phyloP scores from a whole-genome alignment of 1,140 invertebrate genomes.

The Drosophila oshimai region DNA sequence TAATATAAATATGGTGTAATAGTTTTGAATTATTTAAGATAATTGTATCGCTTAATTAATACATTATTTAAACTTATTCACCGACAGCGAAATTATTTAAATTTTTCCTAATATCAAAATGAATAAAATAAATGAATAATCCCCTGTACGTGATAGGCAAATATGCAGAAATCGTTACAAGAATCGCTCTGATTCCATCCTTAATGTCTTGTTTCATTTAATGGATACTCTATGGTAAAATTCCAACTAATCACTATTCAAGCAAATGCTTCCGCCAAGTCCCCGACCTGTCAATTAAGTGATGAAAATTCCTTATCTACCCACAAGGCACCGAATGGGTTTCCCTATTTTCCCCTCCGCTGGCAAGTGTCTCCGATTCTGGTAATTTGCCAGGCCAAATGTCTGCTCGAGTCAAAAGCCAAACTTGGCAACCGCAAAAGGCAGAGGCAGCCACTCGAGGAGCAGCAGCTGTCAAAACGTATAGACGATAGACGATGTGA shows the following conservation, averaged over 20 bases:
- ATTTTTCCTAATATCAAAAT: too few species aligned
- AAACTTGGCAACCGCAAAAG: slow-evolving; percentile 38
- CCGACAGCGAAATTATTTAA: too few species aligned
- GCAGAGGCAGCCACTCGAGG: slow-evolving; percentile 14
- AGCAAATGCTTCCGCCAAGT: not conserved
- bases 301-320: slow-evolving; percentile 31
- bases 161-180: not conserved
- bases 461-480: slow-evolving; percentile 45
- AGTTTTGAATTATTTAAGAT: not conserved
- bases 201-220: slow-evolving; percentile 9
- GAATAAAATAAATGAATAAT: too few species aligned
- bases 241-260: slow-evolving; percentile 7
- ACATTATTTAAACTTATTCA: too few species aligned
- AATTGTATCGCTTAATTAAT: too few species aligned
- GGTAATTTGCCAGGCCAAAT: slow-evolving; percentile 31
- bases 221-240: slow-evolving; percentile 11
- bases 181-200: not conserved
- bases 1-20: too few species aligned
- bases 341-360: not conserved
- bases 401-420: slow-evolving; percentile 37
- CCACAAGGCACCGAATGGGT: not conserved
- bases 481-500: slow-evolving; percentile 34
- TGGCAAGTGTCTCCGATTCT: not conserved
- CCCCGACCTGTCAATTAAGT: slow-evolving; percentile 49
- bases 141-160: not conserved